Evolutionary conservation across 23 tunicate genomes (phyloP).

Genomic region (Styela clava): DNA sequence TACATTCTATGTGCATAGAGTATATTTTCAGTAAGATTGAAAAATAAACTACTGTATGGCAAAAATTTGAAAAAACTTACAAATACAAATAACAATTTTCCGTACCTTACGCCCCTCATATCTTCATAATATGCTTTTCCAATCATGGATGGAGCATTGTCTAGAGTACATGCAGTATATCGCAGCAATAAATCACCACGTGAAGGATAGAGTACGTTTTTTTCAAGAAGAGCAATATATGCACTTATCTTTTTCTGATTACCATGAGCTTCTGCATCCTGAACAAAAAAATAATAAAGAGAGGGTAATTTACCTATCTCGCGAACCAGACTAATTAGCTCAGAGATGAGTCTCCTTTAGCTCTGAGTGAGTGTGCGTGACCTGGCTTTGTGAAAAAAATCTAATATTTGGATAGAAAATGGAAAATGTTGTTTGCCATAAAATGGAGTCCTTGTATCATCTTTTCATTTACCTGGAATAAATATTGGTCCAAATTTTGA

Average conservation of each 20-base stretch:
- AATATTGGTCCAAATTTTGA: no score
- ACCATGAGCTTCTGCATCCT: conserved; percentile 93
- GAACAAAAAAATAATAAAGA: background rate
- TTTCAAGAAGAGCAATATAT: conserved; percentile 75
- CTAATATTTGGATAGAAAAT: no score
- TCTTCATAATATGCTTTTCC: conserved; percentile 92
- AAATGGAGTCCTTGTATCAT: no score
- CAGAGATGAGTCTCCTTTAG: no score
- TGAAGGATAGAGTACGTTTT: conserved; percentile 43
- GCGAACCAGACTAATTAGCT: background rate
- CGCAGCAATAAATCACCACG: conserved; percentile 67
- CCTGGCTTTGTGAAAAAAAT: background rate
- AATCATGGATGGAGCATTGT: conserved; percentile 64
- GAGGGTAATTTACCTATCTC: background rate
- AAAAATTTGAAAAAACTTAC: no score
- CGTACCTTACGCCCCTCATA: conserved; percentile 90
- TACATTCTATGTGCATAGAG: no score
- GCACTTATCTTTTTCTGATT: conserved; percentile 83
- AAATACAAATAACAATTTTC: no score
- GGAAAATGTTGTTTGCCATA: no score
- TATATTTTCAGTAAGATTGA: no score
- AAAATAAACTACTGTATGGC: no score
- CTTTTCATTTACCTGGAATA: no score
- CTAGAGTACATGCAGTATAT: conserved; percentile 72
- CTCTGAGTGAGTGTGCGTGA: no score